phyloP scores from a whole-genome alignment of 2,797 vertebrate species.

The Chelidonichthys spinosus region DNA sequence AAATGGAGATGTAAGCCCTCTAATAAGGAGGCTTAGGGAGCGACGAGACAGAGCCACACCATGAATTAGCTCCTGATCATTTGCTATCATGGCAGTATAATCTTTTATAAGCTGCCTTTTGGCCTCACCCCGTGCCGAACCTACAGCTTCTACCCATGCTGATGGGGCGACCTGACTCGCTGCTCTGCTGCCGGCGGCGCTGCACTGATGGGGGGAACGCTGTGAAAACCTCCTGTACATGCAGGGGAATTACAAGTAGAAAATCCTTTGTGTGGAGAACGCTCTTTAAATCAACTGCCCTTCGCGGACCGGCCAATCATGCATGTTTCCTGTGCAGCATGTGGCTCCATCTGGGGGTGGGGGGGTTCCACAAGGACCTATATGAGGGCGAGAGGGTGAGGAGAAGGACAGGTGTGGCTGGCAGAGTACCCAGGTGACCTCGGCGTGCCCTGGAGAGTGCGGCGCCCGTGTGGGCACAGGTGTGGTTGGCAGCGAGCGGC shows the following conservation, averaged over 20 bases:
- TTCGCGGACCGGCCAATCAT: constrained; percentile 22
- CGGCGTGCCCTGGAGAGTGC: constrained; percentile 61
- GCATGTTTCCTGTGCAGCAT: constrained; percentile 37
- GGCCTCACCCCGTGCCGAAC: constrained; percentile 55
- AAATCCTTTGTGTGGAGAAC: constrained; percentile 33
- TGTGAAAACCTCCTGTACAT: constrained; percentile 30
- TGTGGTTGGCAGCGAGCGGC: constrained; percentile 74
- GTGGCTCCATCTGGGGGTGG: constrained; percentile 45
- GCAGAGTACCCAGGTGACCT: constrained; percentile 74
- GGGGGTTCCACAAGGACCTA: constrained; percentile 43
- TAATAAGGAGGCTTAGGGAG: constrained; percentile 83
- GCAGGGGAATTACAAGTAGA: constrained; percentile 30
- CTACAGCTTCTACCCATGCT: constrained; percentile 50
- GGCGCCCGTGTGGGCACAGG: constrained; percentile 70
- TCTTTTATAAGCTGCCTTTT: constrained; percentile 79
- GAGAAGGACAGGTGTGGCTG: constrained; percentile 66
- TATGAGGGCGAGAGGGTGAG: constrained; percentile 37
- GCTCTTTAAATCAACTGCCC: constrained; percentile 18
- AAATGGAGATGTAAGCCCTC: constrained; percentile 82
- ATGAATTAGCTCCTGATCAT: constrained; percentile 83
- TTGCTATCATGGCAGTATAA: constrained; percentile 78
- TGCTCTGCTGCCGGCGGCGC: constrained; percentile 42
- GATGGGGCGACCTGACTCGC: constrained; percentile 52
- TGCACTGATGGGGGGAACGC: constrained; percentile 41
- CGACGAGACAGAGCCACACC: constrained; percentile 72